Evolutionary conservation across 2,113 vertebrate genomes (phyloP), one percentile per base, ranked within the genome.

Genomic region (Sceloporus undulatus): DNA sequence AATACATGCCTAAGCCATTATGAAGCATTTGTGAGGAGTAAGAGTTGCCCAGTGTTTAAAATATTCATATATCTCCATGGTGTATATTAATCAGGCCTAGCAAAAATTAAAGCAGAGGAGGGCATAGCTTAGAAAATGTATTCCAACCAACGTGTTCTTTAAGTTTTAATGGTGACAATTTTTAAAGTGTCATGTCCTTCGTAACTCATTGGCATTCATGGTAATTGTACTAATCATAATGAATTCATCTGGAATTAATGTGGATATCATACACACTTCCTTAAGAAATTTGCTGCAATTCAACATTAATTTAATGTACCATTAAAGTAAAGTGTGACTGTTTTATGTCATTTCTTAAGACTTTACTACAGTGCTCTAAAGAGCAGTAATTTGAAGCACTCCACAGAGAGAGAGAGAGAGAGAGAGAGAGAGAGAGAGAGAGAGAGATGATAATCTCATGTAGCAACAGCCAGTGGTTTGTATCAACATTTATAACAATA

Each of bases 181-280:
- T 87, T 87, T 56, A 88, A 25, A 89, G 13, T 80, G 23, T 85
- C 68, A 66, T 89, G 79, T 90, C n/a, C 40, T 38, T 82, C 29
- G 91, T 93, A 93, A 82, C 25, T 91, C 79, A 80, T 92, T 91
- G 65, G 23, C 89, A 91, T 83, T 62, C 84, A 92, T 8, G 91
- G 8, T 78, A 88, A 88, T 77, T 90, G 9, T 34, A 77, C 5
- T 90, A 93, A 77, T 84, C 70, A 75, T 73, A 91, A 91, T 29
- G 14, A 91, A 93, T 90, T 91, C 0, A 87, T 84, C 92, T 91
- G 8, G 85, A 94, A 92, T 94, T 92, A 92, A 89, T 93, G 79
- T 94, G 56, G 19, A 82, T 65, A 23, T 83, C 87, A 93, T 25
- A 56, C 10, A 75, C 38, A 84, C 10, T 90, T 79, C 86, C 27